Evolutionary conservation across 2,113 vertebrate species (phyloP), one percentile per base, ranked within the genome.

Genomic region (Tachuris rubrigastra): DNA sequence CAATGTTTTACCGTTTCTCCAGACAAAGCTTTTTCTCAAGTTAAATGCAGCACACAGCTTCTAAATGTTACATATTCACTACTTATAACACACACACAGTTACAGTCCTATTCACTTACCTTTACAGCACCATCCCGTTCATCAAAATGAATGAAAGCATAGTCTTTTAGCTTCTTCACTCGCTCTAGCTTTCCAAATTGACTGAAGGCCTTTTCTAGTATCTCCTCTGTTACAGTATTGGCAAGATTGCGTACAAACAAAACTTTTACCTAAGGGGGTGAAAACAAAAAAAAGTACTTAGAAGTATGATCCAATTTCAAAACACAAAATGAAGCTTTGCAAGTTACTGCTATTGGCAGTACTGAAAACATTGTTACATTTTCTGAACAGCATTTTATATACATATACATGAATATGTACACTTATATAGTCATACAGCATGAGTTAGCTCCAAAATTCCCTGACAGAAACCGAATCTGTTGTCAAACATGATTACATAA

Each of bases 161-260:
- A 99, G 95, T 99, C 99, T 96, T 99, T 99, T 75, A 99, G 98
- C 91, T 99, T 99, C 98, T 99, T 99, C n/a, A 99, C 99, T 86
- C 99, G 98, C 94, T 99, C 99, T 97, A 99, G 97, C 92, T 99
- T 99, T 46, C 99, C 99, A 97, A 99, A 99, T 81, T 99, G 97
- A 90, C 99, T 98, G 97, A 99, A 99, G 31, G 99, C 98, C 81
- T 98, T 99, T 98, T 99, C 99, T 98, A 99, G 98, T 83, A 99
- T 98, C 94, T 99, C 99, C 95, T 99, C 99, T 8, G 99, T 99
- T 69, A 99, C 99, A 9, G 98, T 98, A 84, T 99, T 99, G 80
- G 99, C 98, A 62, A 99, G 99, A 95, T 99, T 99, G 52, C 99
- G 98, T 67, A 99, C 99, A 97, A 99, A 99, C 85, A 99, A 94